phyloP scores from a whole-genome alignment of 2,113 vertebrate genomes.

The Salminus brasiliensis region DNA sequence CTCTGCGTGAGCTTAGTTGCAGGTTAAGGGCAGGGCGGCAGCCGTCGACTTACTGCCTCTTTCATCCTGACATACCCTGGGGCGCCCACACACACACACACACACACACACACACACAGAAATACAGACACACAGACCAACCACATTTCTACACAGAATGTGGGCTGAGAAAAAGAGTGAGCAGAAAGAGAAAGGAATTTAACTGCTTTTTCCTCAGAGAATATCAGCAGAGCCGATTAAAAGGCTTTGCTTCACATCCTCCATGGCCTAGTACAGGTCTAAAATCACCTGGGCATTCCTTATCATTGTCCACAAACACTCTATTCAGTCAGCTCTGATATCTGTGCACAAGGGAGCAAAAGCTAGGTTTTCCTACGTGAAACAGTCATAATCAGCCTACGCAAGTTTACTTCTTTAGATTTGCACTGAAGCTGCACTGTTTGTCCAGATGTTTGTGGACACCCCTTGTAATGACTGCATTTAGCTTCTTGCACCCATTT shows the following conservation, averaged over 20 bases:
- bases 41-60: constrained; percentile 8
- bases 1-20: constrained; percentile 9
- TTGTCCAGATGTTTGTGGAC: too few species aligned
- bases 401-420: too few species aligned
- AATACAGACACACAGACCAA: background rate
- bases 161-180: background rate
- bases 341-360: background rate
- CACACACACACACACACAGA: background rate
- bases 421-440: too few species aligned
- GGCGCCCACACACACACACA: background rate
- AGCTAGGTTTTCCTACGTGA: too few species aligned
- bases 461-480: too few species aligned
- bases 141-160: background rate
- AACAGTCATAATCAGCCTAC: too few species aligned
- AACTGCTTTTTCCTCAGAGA: background rate
- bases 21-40: constrained; percentile 20
- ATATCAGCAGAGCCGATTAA: background rate
- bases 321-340: too few species aligned
- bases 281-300: background rate
- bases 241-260: background rate
- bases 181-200: too few species aligned
- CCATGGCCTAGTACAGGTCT: background rate
- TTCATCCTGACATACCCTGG: background rate
- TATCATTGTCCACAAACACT: too few species aligned
- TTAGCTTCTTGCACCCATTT: too few species aligned